Evolutionary conservation across 2,888 invertebrate genomes (phyloP).

Genomic region (Polymixis lichenea): DNA sequence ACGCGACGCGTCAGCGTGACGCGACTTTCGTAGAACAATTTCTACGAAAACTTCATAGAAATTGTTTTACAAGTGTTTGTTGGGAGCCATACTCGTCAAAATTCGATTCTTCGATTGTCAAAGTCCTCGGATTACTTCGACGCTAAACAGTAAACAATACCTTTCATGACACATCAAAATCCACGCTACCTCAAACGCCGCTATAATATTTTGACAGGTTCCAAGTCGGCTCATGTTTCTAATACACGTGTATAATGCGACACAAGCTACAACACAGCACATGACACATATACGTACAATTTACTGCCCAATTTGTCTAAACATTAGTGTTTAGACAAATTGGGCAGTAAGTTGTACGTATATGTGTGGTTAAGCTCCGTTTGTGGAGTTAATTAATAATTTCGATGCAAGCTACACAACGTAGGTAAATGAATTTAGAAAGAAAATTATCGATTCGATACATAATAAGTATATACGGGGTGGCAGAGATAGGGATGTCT

Average conservation of each 20-base stretch:
- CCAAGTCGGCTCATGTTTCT: slow-evolving; percentile 16
- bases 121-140: not conserved
- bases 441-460: not conserved
- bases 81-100: no score
- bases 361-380: not conserved
- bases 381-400: not conserved
- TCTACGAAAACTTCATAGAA: no score
- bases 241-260: slow-evolving; percentile 7
- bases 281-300: not conserved
- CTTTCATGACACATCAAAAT: slow-evolving; percentile 5
- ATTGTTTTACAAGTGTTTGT: no score
- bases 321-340: no score
- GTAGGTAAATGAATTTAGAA: not conserved
- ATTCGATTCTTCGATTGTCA: no score
- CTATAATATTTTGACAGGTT: not conserved
- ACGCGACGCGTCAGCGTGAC: no score
- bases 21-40: no score
- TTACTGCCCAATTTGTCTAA: not conserved
- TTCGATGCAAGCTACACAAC: not conserved
- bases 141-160: not conserved
- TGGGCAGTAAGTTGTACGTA: no score
- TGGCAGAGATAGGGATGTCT: no score
- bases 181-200: not conserved
- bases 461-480: not conserved
- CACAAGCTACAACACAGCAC: not conserved